phyloP scores from a whole-genome alignment of 2,888 invertebrate species.

The Diachrysia chrysitis region DNA sequence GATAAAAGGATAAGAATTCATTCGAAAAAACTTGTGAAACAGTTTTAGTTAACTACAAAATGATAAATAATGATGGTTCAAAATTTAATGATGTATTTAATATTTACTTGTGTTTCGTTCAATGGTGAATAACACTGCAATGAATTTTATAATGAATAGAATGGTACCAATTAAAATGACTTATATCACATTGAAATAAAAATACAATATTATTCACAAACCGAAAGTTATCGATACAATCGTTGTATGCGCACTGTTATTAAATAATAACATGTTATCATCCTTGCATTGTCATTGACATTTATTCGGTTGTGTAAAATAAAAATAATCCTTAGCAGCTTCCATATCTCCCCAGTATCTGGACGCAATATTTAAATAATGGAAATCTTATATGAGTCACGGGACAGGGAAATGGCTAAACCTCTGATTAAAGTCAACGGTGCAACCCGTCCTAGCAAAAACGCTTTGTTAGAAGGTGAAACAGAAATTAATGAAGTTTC shows the following conservation, averaged over 20 bases:
- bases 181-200: not conserved
- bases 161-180: not conserved
- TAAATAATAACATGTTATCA: no score
- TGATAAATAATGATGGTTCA: not conserved
- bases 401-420: no score
- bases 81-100: not conserved
- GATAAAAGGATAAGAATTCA: no score
- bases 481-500: constrained; percentile 48
- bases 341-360: no score
- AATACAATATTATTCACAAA: not conserved
- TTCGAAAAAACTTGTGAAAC: no score
- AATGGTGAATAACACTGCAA: not conserved
- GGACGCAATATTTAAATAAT: no score
- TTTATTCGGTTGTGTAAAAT: no score
- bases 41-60: no score
- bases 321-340: no score
- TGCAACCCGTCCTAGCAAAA: constrained; percentile 29
- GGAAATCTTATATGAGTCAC: no score
- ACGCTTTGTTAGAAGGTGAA: constrained; percentile 28
- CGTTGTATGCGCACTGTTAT: not conserved
- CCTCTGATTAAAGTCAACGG: constrained; percentile 8
- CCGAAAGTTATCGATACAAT: not conserved
- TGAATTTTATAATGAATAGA: not conserved
- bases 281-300: no score
- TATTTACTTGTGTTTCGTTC: not conserved